Evolutionary conservation across 2,797 vertebrate species (phyloP).

Genomic region (Chanos chanos): DNA sequence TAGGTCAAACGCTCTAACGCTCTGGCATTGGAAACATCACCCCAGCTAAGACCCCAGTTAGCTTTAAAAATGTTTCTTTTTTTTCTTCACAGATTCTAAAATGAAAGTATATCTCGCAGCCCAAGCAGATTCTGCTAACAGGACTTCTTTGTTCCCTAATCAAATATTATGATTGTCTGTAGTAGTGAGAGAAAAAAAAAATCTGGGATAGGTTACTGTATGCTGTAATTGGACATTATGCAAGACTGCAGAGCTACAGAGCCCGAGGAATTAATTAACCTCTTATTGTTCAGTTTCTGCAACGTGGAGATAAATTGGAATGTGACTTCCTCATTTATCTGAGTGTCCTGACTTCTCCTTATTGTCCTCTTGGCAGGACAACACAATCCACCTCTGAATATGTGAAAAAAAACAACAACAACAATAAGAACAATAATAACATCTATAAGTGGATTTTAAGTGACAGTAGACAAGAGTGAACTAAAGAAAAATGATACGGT

Average conservation of each 20-base stretch:
- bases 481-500: too few species aligned
- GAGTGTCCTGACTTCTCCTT: too few species aligned
- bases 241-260: conserved; percentile 13
- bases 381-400: too few species aligned
- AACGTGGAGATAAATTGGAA: background rate
- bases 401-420: too few species aligned
- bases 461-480: too few species aligned
- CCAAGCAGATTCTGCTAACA: too few species aligned
- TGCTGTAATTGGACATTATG: conserved; percentile 29
- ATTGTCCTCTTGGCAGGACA: too few species aligned
- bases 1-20: conserved; percentile 71
- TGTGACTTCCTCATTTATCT: conserved; percentile 18
- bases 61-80: conserved; percentile 50
- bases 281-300: conserved; percentile 25
- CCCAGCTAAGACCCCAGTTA: conserved; percentile 55
- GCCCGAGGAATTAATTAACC: conserved; percentile 42
- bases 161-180: conserved; percentile 32
- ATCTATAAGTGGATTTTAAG: too few species aligned
- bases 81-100: conserved; percentile 3
- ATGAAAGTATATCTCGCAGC: too few species aligned
- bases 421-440: too few species aligned
- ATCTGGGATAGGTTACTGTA: conserved; percentile 13
- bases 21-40: conserved; percentile 52
- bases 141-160: conserved; percentile 25
- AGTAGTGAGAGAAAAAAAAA: conserved; percentile 15